A percentile compares a stretch with the other conserved stretches of the same genome.
Evolutionary conservation across 1,140 invertebrate genomes (phyloP).

Genomic region (Chrysopa pallens): DNA sequence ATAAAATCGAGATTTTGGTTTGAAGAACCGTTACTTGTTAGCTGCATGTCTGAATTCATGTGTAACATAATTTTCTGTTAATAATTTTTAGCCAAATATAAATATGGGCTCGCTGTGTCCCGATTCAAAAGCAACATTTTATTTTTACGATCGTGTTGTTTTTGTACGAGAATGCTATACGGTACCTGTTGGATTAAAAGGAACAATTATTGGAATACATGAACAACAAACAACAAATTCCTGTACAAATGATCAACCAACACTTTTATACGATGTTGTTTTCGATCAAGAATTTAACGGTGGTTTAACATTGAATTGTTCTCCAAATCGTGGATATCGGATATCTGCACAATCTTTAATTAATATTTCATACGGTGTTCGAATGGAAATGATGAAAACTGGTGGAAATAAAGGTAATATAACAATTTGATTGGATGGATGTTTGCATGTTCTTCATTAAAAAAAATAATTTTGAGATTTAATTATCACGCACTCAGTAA

Average conservation of each 20-base stretch:
- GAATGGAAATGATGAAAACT: constrained; percentile 23
- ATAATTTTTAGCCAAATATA: constrained; percentile 21
- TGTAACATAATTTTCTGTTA: no score
- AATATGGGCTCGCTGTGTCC: constrained; percentile 33
- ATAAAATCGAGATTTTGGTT: no score
- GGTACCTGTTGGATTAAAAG: constrained; percentile 64
- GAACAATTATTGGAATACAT: constrained; percentile 60
- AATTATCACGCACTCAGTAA: no score
- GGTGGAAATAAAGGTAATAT: neutral
- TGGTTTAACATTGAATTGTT: constrained; percentile 36
- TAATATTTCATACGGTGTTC: constrained; percentile 34
- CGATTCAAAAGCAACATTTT: constrained; percentile 42
- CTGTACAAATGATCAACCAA: constrained; percentile 21
- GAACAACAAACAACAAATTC: constrained; percentile 23
- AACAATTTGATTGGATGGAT: no score
- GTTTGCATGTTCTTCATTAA: no score
- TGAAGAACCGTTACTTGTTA: no score
- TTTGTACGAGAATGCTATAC: constrained; percentile 50
- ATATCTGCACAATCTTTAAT: constrained; percentile 34
- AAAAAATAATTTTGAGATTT: no score
- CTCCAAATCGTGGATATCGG: constrained; percentile 28
- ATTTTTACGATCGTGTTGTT: constrained; percentile 70
- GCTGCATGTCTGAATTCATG: no score
- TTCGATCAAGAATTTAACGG: constrained; percentile 61
- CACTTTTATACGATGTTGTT: constrained; percentile 49